phyloP scores from a whole-genome alignment of 2,888 invertebrate species.

The Apomyelois bistriatella region DNA sequence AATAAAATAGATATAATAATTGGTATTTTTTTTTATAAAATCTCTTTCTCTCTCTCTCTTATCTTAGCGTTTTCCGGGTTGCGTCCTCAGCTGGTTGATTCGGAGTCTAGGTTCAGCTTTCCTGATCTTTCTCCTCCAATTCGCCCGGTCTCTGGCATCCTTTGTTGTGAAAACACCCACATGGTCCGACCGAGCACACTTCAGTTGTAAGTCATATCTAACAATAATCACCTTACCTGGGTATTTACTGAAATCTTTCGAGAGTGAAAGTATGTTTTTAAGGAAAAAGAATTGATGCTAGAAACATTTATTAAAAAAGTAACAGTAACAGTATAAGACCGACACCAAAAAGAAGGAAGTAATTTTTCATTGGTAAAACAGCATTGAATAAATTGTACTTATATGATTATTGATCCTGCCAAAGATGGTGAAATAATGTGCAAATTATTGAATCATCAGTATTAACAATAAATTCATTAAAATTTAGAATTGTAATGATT shows the following conservation, averaged over 20 bases:
- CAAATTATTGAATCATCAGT: constrained; percentile 42
- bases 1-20: constrained; percentile 28
- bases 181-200: too few species aligned
- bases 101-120: too few species aligned
- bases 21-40: constrained; percentile 2
- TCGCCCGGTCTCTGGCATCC: too few species aligned
- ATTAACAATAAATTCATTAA: constrained; percentile 61
- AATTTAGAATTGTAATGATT: constrained; percentile 51
- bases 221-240: too few species aligned
- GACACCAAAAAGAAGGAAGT: constrained; percentile 27
- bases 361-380: constrained; percentile 61
- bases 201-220: too few species aligned
- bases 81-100: too few species aligned
- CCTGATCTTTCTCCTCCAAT: too few species aligned
- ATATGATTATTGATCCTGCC: constrained; percentile 33
- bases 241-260: too few species aligned
- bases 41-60: not conserved
- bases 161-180: too few species aligned
- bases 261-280: not conserved
- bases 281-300: constrained; percentile 27
- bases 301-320: constrained; percentile 34
- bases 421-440: constrained; percentile 35
- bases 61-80: too few species aligned
- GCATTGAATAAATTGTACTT: constrained; percentile 24
- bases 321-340: constrained; percentile 25